Base-by-base conservation (phyloP, 2,797 vertebrate genomes). In the Hypotaenidia okinawae region DNA sequence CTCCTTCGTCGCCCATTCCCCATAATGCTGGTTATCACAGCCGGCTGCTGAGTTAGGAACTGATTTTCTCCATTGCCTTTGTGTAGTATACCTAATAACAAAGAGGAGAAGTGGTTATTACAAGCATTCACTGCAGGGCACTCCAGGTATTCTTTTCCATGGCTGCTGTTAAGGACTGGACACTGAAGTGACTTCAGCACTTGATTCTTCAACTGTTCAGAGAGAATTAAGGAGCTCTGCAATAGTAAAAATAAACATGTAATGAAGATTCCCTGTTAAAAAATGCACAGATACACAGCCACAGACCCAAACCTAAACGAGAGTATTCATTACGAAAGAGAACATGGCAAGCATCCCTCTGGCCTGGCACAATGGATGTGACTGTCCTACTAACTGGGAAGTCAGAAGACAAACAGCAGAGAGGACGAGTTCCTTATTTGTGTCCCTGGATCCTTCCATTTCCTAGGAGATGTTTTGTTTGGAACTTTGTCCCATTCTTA, bases 31-130 rank as follows among this genome's bases (percentile, higher is more conserved):
- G 98, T 99, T 97, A 99, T 99, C 93, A 99, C 99, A 43, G 99
- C 99, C 0, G 99, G 99, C 98, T 99, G 99, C 97, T 99, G 99
- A 5, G 99, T 99, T 96, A 99, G 98, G 95, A 99, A 99, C 96
- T 99, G 98, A 97, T 99, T 99, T 97, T 99, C 99, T 45, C 99
- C 99, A 0, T 98, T 99, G 93, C 99, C 99, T 98, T 99, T 99
- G 97, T 99, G 99, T 84, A 99, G 98, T 96, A 99, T 99, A 75
- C 99, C 99, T 99, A 97, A 70, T 45, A 96, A 94, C 9, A n/a
- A 66, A 82, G 41, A 83, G 54, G 32, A 57, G 45, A 82, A 74
- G 66, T 43, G 52, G 47, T 97, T 87, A 96, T 75, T 58, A 70
- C 76, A 35, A 18, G 58, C 52, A 35, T 59, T 80, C 51, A 54